Evolutionary conservation across 2,888 invertebrate species (phyloP).

Genomic region (Drosophila lutescens): DNA sequence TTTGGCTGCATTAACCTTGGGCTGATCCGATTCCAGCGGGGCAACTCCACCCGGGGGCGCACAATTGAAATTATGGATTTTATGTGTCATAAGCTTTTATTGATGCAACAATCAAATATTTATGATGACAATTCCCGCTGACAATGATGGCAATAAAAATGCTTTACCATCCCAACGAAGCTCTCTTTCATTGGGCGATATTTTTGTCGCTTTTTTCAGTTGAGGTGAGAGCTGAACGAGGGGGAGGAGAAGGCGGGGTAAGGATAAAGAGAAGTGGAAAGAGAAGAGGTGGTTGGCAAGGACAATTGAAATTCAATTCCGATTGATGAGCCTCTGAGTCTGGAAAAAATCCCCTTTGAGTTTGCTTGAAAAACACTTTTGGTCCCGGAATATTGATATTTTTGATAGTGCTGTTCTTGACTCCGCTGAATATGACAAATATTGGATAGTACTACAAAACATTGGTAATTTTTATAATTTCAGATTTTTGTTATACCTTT

Average conservation of each 20-base stretch:
- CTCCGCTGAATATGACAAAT: neutral
- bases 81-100: conserved; percentile 80
- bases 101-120: conserved; percentile 80
- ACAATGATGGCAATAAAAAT: conserved; percentile 77
- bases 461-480: too few species aligned
- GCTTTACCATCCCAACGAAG: conserved; percentile 50
- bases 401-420: neutral
- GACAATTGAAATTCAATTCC: conserved; percentile 41
- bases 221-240: neutral
- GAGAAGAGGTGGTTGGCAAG: neutral
- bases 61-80: conserved; percentile 80
- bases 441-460: too few species aligned
- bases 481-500: too few species aligned
- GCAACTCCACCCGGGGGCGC: conserved; percentile 48
- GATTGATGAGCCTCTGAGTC: conserved; percentile 26
- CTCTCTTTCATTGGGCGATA: conserved; percentile 1
- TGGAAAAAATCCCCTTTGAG: conserved; percentile 19
- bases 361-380: conserved; percentile 4
- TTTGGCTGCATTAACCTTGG: conserved; percentile 49
- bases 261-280: neutral
- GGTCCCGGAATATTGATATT: neutral
- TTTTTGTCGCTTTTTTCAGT: conserved; percentile 6
- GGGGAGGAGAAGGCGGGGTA: neutral
- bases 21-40: conserved; percentile 27
- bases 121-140: conserved; percentile 78